Evolutionary conservation across 1,140 invertebrate genomes (phyloP), one percentile per base, ranked within the genome.

Genomic region (Procambarus clarkii): DNA sequence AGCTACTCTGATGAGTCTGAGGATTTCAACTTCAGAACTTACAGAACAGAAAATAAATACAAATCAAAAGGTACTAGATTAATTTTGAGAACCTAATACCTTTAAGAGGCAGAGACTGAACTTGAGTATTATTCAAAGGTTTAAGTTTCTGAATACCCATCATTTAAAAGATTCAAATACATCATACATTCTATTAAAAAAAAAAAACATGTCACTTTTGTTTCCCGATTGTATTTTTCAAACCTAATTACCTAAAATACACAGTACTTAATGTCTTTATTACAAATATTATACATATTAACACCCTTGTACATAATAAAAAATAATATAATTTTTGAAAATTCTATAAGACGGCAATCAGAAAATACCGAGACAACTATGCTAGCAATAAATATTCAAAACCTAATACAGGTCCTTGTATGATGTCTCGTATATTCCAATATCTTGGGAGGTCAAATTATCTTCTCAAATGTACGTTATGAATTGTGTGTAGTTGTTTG

Each of bases 231-330:
- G 60, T 69, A 44, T 69, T 69, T 18, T 69, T 34, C 69, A 34
- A 86, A 86, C 34, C 48, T 45, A 86, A 76, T 46, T 71, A 74
- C 64, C 13, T 71, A n/a, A 85, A 71, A 71, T 58, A 69, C 74
- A 74, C 45, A 78, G 45, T 60, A 50, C 71, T 77, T 21, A 82
- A 83, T 78, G 21, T 86, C 54, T 78, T 60, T 86, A 81, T 76
- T 76, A 45, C 50, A 77, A 76, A 86, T 86, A 77, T 76, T 86
- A 77, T 86, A 86, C 85, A 86, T 77, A 77, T 86, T 77, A 77
- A 86, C 85, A 86, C 78, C 85, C 74, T 86, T 78, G 46, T 60
- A 86, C 21, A 77, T 50, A 78, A 58, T 58, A 77, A 84, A 84
- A 86, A 78, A 48, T 78, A 86, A 86, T 71, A 78, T 77, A 34